A percentile compares a stretch with the other conserved stretches of the same genome.
These are phyloP conservation scores for Tupaia chinensis DNA, from an alignment of 2,113 vertebrate genomes.

Conservation along the genomic window DNA sequence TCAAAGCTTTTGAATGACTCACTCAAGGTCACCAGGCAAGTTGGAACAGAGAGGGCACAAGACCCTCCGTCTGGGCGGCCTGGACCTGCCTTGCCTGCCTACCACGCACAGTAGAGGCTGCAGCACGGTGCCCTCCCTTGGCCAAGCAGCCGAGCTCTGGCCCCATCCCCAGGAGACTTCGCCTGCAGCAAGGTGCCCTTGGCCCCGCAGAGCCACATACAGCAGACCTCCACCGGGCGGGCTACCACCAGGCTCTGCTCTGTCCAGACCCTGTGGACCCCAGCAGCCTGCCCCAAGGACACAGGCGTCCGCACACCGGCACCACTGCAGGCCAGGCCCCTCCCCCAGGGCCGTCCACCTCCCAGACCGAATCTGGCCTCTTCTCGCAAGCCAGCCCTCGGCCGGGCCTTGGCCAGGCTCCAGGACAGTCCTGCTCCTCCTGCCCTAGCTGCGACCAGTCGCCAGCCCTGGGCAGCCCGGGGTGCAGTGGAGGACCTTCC, in stretches of 20 bases:
- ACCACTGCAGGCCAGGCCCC: not conserved
- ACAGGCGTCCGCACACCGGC: not conserved
- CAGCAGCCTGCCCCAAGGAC: not conserved
- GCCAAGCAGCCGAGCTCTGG: not conserved
- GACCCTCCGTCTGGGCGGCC: not conserved
- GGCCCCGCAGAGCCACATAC: slow-evolving; percentile 18
- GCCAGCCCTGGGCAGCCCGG: fast-evolving
- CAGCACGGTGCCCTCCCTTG: not conserved
- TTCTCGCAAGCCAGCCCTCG: not conserved
- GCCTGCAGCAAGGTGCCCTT: slow-evolving; percentile 72
- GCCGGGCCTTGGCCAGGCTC: not conserved
- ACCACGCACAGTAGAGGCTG: not conserved
- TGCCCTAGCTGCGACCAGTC: too few relatives aligned
- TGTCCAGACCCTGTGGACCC: not conserved
- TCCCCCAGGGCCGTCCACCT: not conserved
- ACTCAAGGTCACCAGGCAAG: slow-evolving; percentile 22
- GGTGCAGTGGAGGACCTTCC: not conserved
- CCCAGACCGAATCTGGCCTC: not conserved
- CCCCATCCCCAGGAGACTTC: not conserved
- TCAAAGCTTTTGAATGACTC: not conserved
- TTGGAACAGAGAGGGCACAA: not conserved
- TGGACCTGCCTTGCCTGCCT: not conserved
- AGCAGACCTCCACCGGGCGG: not conserved
- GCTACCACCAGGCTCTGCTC: not conserved
- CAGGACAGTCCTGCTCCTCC: not conserved